phyloP scores from a whole-genome alignment of 1,140 invertebrate species.

The Drosophila ogumai region DNA sequence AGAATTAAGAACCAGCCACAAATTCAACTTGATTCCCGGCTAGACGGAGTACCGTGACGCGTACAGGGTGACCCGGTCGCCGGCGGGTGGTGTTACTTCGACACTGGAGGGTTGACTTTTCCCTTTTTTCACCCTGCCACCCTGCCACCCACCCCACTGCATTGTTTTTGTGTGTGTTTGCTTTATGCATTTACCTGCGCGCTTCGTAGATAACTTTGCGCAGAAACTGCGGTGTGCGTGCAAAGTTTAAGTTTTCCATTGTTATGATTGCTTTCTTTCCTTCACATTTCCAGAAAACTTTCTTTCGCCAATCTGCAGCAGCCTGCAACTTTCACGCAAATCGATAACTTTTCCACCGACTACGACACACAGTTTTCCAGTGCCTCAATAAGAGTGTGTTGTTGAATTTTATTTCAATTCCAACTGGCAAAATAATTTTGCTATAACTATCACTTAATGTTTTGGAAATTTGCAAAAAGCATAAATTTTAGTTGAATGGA shows the following conservation, averaged over 20 bases:
- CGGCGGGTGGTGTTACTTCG: conserved; percentile 32
- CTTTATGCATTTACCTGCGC: conserved; percentile 73
- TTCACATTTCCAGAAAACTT: conserved; percentile 68
- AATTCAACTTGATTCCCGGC: conserved; percentile 23
- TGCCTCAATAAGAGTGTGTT: not conserved
- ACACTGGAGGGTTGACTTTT: conserved; percentile 53
- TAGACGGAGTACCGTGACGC: conserved; percentile 7
- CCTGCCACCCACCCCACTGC: conserved; percentile 4
- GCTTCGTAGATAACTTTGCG: conserved; percentile 82
- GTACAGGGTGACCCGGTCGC: conserved; percentile 36
- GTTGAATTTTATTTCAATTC: not conserved
- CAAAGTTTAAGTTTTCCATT: conserved; percentile 84
- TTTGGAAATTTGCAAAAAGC: conserved; percentile 21
- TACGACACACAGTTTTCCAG: not conserved
- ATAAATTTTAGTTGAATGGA: conserved; percentile 21
- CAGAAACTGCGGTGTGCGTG: conserved; percentile 83
- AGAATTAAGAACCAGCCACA: conserved; percentile 43
- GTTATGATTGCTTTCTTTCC: conserved; percentile 24
- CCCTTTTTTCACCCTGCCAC: not conserved
- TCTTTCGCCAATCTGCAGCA: conserved; percentile 46
- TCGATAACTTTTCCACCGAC: conserved; percentile 60
- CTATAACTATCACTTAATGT: not conserved
- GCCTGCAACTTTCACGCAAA: conserved; percentile 70
- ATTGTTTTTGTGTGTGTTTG: conserved; percentile 39
- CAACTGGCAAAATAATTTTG: not conserved